These are phyloP conservation scores for Calycopis cecrops DNA, from an alignment of 1,140 invertebrate genomes.

Conservation along the genomic window DNA sequence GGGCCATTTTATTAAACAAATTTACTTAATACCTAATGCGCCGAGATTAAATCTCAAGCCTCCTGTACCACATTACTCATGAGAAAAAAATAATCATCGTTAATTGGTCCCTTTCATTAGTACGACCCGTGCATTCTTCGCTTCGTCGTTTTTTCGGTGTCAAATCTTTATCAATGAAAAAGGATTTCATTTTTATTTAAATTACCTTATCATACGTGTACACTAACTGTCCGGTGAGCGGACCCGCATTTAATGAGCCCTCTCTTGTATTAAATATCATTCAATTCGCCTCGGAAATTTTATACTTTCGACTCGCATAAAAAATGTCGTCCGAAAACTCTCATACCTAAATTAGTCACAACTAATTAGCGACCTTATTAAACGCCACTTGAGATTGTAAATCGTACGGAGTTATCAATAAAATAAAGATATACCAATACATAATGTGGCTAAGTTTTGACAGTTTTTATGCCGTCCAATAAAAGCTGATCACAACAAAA, in stretches of 20 bases:
- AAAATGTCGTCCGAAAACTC: too few relatives aligned
- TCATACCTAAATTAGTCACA: neutral
- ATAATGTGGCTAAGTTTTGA: constrained; percentile 18
- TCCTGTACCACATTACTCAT: constrained; percentile 53
- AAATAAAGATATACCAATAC: constrained; percentile 11
- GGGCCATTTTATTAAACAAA: constrained; percentile 16
- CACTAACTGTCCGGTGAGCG: constrained; percentile 44
- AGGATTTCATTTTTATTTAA: constrained; percentile 72
- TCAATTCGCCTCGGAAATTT: too few relatives aligned
- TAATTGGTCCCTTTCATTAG: constrained; percentile 74
- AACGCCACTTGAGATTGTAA: neutral
- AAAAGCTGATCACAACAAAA: constrained; percentile 55
- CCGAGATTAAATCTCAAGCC: constrained; percentile 26
- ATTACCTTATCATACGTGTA: constrained; percentile 57
- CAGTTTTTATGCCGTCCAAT: constrained; percentile 23
- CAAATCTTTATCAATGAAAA: constrained; percentile 73
- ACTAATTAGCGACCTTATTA: neutral
- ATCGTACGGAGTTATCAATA: constrained; percentile 1
- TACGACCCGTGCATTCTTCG: constrained; percentile 62
- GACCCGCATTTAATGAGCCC: constrained; percentile 41
- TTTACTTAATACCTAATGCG: constrained; percentile 17
- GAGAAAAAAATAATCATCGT: constrained; percentile 70
- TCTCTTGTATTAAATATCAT: neutral
- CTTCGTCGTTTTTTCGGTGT: constrained; percentile 67
- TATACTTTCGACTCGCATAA: too few relatives aligned